Evolutionary conservation across 2,888 invertebrate genomes (phyloP).

Genomic region (Zaprionus lineosus): DNA sequence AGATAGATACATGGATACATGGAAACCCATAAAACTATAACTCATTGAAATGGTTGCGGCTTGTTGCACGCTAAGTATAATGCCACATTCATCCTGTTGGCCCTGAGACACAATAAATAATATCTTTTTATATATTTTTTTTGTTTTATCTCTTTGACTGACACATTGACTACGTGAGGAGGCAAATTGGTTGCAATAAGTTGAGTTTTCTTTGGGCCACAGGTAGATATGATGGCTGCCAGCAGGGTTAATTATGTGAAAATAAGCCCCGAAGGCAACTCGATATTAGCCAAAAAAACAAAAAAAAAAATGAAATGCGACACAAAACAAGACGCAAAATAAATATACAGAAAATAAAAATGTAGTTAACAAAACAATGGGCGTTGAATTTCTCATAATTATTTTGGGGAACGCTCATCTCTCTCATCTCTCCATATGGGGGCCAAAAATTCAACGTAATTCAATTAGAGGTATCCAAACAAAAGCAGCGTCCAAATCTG

Average conservation of each 20-base stretch:
- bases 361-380: conserved; percentile 51
- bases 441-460: conserved; percentile 57
- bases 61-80: too few species aligned
- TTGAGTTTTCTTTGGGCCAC: conserved; percentile 34
- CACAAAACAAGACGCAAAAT: too few species aligned
- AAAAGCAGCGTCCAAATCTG: conserved; percentile 43
- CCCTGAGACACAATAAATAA: too few species aligned
- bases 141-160: too few species aligned
- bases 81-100: too few species aligned
- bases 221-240: conserved; percentile 12
- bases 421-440: background rate
- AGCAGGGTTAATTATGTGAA: conserved; percentile 65
- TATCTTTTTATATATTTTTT: too few species aligned
- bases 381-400: conserved; percentile 69
- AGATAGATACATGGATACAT: too few species aligned
- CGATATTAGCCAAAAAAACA: conserved; percentile 45
- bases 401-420: conserved; percentile 33
- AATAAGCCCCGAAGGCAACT: conserved; percentile 33
- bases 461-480: conserved; percentile 63
- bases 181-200: conserved; percentile 2
- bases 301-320: conserved; percentile 7
- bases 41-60: too few species aligned
- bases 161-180: too few species aligned
- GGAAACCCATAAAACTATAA: too few species aligned
- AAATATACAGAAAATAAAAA: too few species aligned